Conservation (phyloP, 1,140 invertebrate species). For the Rhagoletis pomonella region DNA sequence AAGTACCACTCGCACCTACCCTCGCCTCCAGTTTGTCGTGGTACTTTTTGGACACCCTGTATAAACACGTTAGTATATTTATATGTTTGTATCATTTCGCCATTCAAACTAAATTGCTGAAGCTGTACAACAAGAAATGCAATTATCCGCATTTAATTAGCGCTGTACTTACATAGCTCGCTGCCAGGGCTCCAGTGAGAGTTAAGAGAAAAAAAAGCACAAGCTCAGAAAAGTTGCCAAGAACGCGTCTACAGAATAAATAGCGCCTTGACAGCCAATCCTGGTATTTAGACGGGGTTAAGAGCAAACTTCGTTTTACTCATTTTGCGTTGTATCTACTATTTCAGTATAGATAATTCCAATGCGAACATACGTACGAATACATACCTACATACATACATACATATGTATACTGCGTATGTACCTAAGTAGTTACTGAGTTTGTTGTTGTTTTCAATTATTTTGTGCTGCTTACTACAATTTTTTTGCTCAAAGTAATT, state of each 20-base stretch:
- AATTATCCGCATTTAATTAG: slow-evolving; percentile 52
- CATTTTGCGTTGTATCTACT: background rate
- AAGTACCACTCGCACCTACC: too few species aligned
- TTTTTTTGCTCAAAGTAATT: slow-evolving; percentile 6
- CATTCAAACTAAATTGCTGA: slow-evolving; percentile 9
- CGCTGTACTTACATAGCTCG: background rate
- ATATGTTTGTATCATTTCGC: background rate
- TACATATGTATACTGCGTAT: background rate
- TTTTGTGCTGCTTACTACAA: background rate
- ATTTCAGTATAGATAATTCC: background rate
- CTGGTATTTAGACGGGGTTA: slow-evolving; percentile 31
- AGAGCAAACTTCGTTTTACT: slow-evolving; percentile 2
- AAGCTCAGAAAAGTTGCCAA: background rate
- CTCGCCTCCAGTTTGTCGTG: too few species aligned
- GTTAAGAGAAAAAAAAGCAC: background rate
- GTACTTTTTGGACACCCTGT: too few species aligned
- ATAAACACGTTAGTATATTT: background rate
- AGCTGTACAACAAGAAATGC: slow-evolving; percentile 45
- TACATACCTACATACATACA: background rate
- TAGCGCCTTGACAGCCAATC: slow-evolving; percentile 3
- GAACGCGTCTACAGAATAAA: background rate
- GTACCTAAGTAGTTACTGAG: background rate
- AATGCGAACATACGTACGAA: background rate
- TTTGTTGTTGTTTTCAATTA: background rate
- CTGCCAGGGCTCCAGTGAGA: background rate